Conservation (phyloP, 1,140 invertebrate species). For the Drosophila eugracilis region DNA sequence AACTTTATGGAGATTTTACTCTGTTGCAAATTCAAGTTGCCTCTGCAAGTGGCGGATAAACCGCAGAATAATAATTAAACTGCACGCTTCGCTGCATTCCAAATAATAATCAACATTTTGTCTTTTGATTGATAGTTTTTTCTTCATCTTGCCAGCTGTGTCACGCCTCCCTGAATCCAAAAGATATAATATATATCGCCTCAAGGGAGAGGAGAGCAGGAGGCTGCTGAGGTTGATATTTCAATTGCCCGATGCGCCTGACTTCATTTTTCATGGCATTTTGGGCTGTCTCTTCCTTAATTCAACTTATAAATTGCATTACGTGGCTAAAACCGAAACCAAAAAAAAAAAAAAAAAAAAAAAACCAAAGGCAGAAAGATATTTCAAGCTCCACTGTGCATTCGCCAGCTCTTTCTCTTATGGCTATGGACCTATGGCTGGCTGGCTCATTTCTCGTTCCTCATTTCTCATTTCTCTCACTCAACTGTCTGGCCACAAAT, state of each 20-base stretch:
- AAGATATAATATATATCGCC: conserved; percentile 17
- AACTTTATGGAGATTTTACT: conserved; percentile 34
- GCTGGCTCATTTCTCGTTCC: no score
- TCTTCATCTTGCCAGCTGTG: conserved; percentile 33
- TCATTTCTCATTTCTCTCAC: conserved; percentile 73
- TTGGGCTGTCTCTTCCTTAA: conserved; percentile 51
- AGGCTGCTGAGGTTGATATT: conserved; percentile 49
- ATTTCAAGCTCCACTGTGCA: conserved; percentile 70
- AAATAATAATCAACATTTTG: conserved; percentile 71
- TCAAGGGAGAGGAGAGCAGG: neutral
- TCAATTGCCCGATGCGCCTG: conserved; percentile 68
- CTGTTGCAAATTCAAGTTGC: conserved; percentile 39
- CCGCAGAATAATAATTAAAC: conserved; percentile 74
- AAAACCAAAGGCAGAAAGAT: conserved; percentile 34
- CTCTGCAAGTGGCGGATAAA: conserved; percentile 23
- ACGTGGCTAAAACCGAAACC: conserved; percentile 49
- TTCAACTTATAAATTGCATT: conserved; percentile 76
- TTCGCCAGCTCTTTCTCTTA: conserved; percentile 6
- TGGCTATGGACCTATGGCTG: no score
- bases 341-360: conserved; percentile 5
- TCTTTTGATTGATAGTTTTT: conserved; percentile 81
- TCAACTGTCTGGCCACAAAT: conserved; percentile 77
- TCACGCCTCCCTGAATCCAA: conserved; percentile 34
- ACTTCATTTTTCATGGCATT: conserved; percentile 74
- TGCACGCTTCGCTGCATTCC: conserved; percentile 64